Evolutionary conservation across 2,113 vertebrate species (phyloP).

Genomic region (Dasyprocta punctata): DNA sequence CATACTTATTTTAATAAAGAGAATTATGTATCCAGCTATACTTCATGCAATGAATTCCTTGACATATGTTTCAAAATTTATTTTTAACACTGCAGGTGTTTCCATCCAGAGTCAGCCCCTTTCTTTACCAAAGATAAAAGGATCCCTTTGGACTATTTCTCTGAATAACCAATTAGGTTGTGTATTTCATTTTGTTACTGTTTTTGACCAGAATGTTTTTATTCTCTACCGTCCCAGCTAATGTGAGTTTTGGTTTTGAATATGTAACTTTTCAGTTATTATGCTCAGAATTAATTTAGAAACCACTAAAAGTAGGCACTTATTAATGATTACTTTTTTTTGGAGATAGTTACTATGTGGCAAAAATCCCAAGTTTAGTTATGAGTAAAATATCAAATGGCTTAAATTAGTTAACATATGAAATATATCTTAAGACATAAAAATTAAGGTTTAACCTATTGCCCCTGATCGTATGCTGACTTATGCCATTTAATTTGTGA

Average conservation of each 20-base stretch:
- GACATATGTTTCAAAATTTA: constrained; percentile 19
- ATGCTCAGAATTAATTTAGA: constrained; percentile 10
- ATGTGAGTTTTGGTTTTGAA: background rate
- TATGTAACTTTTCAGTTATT: constrained; percentile 45
- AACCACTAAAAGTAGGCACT: background rate
- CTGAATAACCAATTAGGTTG: background rate
- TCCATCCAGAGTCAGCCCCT: background rate
- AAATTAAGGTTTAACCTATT: background rate
- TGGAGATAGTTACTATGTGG: background rate
- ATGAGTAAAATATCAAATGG: background rate
- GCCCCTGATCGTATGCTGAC: background rate
- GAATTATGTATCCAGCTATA: constrained; percentile 2
- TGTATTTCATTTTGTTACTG: background rate
- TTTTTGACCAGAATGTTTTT: background rate
- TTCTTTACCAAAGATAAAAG: constrained; percentile 50
- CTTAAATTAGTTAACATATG: background rate
- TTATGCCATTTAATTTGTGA: background rate
- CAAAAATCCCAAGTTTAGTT: constrained; percentile 19
- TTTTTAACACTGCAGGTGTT: constrained; percentile 52
- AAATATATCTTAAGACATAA: background rate
- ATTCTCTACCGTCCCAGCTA: background rate
- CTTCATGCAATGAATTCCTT: constrained; percentile 4
- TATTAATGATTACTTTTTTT: background rate
- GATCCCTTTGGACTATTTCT: constrained; percentile 9
- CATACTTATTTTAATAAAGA: constrained; percentile 31